Evolutionary conservation across 2,888 invertebrate genomes (phyloP).

Genomic region (Tenthredo mesomela): DNA sequence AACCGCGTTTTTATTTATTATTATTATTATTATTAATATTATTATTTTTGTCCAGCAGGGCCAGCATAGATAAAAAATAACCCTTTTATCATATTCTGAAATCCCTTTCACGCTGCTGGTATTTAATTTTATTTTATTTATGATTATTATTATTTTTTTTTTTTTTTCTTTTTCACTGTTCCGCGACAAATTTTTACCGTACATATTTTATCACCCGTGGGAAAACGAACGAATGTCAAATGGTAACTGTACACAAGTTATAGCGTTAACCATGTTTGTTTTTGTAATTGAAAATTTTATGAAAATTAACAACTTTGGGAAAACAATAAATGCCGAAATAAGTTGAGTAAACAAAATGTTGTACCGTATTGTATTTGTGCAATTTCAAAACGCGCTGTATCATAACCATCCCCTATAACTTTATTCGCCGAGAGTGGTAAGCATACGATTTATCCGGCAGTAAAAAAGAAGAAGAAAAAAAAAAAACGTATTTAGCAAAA

Average conservation of each 20-base stretch:
- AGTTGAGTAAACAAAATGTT: neutral
- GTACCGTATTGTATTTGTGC: neutral
- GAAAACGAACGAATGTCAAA: conserved; percentile 18
- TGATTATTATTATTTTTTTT: no score
- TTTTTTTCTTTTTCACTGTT: neutral
- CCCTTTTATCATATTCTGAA: neutral
- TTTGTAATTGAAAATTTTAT: conserved; percentile 10
- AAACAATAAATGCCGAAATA: neutral
- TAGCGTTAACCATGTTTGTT: neutral
- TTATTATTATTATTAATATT: neutral
- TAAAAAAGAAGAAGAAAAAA: neutral
- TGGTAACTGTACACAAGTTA: neutral
- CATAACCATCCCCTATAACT: neutral
- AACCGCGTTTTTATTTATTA: neutral
- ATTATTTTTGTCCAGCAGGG: neutral
- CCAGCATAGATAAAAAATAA: neutral
- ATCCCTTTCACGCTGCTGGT: conserved; percentile 1
- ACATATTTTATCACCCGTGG: conserved; percentile 26
- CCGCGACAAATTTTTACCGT: neutral
- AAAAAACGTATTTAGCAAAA: conserved; percentile 1
- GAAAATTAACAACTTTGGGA: neutral
- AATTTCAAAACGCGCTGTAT: neutral
- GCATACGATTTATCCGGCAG: neutral
- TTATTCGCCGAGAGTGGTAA: neutral
- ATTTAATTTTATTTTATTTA: neutral